Percentiles rank a stretch among this genome's conserved stretches.
phyloP scores from a whole-genome alignment of 2,888 invertebrate species.

The Ophion ventricosus region DNA sequence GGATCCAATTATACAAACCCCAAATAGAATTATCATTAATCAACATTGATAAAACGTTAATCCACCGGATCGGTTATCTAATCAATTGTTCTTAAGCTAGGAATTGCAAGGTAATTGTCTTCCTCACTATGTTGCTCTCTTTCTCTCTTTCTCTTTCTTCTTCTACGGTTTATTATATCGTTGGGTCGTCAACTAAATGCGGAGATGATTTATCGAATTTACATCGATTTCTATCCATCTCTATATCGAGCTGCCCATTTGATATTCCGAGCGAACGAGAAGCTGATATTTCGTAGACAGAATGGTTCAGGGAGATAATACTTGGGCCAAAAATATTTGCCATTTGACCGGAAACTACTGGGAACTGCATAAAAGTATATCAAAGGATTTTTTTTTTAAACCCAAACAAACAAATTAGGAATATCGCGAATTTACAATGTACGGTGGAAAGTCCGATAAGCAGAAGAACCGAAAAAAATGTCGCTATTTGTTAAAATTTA shows the following conservation, averaged over 20 bases:
- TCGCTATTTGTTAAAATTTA: neutral
- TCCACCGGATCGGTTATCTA: conserved; percentile 35
- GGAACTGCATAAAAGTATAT: neutral
- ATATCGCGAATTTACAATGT: neutral
- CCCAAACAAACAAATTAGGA: neutral
- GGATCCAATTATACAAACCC: conserved; percentile 38
- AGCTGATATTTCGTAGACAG: neutral
- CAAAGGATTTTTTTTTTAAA: neutral
- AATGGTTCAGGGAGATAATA: neutral
- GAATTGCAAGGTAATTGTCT: conserved; percentile 5
- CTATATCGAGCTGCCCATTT: conserved; percentile 1
- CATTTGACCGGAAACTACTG: neutral
- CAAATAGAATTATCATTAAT: conserved; percentile 44
- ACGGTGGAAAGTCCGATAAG: neutral
- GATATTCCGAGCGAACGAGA: conserved; percentile 11
- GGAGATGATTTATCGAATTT: conserved; percentile 52
- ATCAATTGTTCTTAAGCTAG: conserved; percentile 26
- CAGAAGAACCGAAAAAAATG: neutral
- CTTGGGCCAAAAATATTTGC: neutral
- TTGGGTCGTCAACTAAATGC: conserved; percentile 39
- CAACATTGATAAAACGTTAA: conserved; percentile 51
- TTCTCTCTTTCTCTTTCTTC: conserved; percentile 4
- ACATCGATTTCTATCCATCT: conserved; percentile 32
- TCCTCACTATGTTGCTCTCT: neutral
- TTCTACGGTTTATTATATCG: conserved; percentile 6